These are phyloP conservation scores for Synanthedon tipuliformis DNA, from an alignment of 2,888 invertebrate genomes.

Conservation along the genomic window DNA sequence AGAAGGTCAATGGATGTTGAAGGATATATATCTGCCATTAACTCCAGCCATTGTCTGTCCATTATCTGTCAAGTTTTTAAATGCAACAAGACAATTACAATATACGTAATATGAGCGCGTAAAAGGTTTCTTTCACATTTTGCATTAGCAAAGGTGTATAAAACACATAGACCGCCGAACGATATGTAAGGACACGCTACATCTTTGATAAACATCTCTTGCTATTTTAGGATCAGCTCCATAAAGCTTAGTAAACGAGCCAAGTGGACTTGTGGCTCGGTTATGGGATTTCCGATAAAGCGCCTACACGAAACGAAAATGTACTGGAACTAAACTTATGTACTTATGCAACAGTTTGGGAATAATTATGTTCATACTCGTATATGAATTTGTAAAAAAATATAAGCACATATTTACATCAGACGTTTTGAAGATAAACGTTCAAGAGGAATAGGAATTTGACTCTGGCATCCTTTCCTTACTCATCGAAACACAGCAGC, in stretches of 20 bases:
- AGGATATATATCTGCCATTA: no score
- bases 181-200: not conserved
- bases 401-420: not conserved
- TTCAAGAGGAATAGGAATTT: no score
- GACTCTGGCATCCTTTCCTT: no score
- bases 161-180: not conserved
- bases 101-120: no score
- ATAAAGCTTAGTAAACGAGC: constrained; percentile 28
- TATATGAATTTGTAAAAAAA: not conserved
- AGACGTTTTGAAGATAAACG: no score
- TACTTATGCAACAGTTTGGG: not conserved
- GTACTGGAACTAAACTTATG: not conserved
- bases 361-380: not conserved
- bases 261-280: constrained; percentile 13
- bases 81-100: no score
- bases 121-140: no score
- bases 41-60: no score
- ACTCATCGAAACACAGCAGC: no score
- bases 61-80: no score
- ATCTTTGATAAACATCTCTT: not conserved
- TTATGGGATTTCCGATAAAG: constrained; percentile 6
- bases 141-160: no score
- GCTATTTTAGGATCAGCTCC: constrained; percentile 37
- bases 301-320: not conserved
- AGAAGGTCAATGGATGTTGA: no score